Evolutionary conservation across 2,113 vertebrate genomes (phyloP).

Genomic region (Scortum barcoo): DNA sequence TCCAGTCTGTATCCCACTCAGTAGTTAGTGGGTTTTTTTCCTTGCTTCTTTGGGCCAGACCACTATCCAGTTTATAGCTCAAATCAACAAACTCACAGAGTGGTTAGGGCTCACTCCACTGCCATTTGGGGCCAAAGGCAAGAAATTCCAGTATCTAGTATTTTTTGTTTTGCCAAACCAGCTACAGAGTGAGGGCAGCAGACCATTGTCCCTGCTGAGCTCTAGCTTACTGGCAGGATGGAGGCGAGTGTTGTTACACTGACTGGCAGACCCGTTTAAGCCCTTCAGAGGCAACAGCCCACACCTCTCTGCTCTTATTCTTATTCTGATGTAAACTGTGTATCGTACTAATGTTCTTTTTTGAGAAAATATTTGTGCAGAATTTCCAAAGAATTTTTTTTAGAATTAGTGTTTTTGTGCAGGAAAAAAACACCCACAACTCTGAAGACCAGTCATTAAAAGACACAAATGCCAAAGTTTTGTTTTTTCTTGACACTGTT

Average conservation of each 20-base stretch:
- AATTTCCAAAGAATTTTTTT: too few relatives aligned
- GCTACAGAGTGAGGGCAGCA: slow-evolving; percentile 5
- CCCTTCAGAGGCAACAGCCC: background rate
- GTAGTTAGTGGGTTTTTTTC: slow-evolving; percentile 10
- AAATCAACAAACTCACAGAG: slow-evolving; percentile 29
- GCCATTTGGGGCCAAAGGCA: background rate
- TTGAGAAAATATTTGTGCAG: background rate
- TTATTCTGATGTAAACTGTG: slow-evolving; percentile 9
- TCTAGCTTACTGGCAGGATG: slow-evolving; percentile 12
- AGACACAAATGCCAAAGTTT: background rate
- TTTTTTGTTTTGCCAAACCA: background rate
- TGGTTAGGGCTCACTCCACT: slow-evolving; percentile 16
- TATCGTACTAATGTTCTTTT: background rate
- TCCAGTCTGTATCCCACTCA: background rate
- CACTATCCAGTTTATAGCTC: slow-evolving; percentile 16
- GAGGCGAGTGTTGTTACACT: slow-evolving; percentile 16
- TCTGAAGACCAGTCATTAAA: background rate
- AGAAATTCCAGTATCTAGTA: background rate
- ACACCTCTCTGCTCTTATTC: background rate
- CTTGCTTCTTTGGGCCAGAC: background rate
- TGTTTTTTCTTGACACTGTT: background rate
- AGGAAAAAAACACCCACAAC: background rate
- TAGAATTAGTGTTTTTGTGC: background rate
- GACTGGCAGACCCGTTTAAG: slow-evolving; percentile 7
- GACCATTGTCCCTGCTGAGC: slow-evolving; percentile 24